A percentile compares a stretch with the other conserved stretches of the same genome.
These are phyloP conservation scores for Leptinotarsa texana DNA, from an alignment of 1,140 invertebrate species.

Conservation along the genomic window DNA sequence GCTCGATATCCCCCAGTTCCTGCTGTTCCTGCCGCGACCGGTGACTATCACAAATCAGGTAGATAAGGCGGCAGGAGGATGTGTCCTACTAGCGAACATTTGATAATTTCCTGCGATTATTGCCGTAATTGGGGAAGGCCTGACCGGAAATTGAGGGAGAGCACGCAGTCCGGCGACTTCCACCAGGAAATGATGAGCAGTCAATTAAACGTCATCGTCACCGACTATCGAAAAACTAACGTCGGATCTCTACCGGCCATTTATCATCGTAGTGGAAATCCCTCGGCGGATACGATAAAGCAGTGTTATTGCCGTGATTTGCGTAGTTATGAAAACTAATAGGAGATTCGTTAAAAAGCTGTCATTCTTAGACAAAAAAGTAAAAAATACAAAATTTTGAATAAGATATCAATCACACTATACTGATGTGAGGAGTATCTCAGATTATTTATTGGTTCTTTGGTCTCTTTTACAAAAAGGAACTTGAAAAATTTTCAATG, in stretches of 20 bases:
- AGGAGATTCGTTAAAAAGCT: too few relatives aligned
- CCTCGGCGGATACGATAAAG: too few relatives aligned
- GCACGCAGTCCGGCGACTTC: slow-evolving; percentile 46
- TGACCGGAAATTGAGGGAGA: slow-evolving; percentile 52
- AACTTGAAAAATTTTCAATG: too few relatives aligned
- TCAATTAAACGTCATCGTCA: slow-evolving; percentile 44
- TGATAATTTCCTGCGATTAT: slow-evolving; percentile 53
- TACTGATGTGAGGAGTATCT: too few relatives aligned
- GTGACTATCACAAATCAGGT: slow-evolving; percentile 32
- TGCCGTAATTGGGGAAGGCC: slow-evolving; percentile 50
- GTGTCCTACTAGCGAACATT: slow-evolving; percentile 48
- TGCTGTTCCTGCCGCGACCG: slow-evolving; percentile 9
- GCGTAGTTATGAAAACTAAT: too few relatives aligned
- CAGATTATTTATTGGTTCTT: too few relatives aligned
- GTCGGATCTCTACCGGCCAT: background rate
- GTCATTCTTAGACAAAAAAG: too few relatives aligned
- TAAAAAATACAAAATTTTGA: too few relatives aligned
- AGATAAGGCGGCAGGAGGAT: slow-evolving; percentile 45
- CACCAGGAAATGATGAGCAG: slow-evolving; percentile 51
- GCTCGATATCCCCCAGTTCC: background rate
- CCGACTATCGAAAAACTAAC: background rate
- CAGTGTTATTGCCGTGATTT: too few relatives aligned
- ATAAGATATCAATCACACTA: too few relatives aligned
- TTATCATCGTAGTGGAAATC: background rate
- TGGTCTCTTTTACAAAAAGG: too few relatives aligned